These are phyloP conservation scores for Clavelina lepadiformis DNA, from an alignment of 23 tunicate species.

Conservation along the genomic window DNA sequence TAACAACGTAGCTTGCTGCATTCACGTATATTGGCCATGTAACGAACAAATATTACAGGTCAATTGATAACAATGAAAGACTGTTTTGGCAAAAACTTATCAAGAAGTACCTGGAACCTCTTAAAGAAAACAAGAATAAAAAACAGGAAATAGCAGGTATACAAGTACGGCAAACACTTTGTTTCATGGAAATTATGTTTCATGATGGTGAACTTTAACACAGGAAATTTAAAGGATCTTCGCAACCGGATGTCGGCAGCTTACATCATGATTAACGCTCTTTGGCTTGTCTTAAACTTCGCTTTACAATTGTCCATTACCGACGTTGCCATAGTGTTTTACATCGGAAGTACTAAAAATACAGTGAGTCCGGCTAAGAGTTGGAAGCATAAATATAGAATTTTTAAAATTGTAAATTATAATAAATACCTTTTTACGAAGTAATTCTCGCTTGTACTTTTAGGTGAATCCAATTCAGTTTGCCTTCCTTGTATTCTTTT, in stretches of 20 bases:
- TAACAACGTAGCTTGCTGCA: too few species aligned
- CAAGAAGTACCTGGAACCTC: background rate
- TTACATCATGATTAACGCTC: constrained; percentile 63
- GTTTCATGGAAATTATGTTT: too few species aligned
- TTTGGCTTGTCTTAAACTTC: constrained; percentile 84
- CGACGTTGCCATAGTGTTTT: constrained; percentile 63
- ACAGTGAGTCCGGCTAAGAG: constrained; percentile 19
- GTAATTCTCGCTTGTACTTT: background rate
- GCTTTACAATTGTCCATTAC: constrained; percentile 75
- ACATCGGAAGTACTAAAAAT: constrained; percentile 25
- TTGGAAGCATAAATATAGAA: too few species aligned
- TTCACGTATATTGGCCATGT: too few species aligned
- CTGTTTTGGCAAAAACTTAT: background rate
- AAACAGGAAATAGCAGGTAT: background rate
- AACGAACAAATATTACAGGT: too few species aligned
- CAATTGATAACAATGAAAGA: constrained; percentile 81
- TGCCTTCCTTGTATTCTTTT: constrained; percentile 69
- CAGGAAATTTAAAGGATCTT: constrained; percentile 57
- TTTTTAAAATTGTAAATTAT: too few species aligned
- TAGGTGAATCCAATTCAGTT: constrained; percentile 91
- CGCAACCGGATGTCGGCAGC: constrained; percentile 89
- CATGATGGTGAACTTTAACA: too few species aligned
- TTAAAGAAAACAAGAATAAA: background rate
- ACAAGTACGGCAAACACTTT: too few species aligned
- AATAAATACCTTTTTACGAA: background rate